These are phyloP conservation scores for Conistra vaccinii DNA, from an alignment of 2,888 invertebrate genomes.

Conservation along the genomic window DNA sequence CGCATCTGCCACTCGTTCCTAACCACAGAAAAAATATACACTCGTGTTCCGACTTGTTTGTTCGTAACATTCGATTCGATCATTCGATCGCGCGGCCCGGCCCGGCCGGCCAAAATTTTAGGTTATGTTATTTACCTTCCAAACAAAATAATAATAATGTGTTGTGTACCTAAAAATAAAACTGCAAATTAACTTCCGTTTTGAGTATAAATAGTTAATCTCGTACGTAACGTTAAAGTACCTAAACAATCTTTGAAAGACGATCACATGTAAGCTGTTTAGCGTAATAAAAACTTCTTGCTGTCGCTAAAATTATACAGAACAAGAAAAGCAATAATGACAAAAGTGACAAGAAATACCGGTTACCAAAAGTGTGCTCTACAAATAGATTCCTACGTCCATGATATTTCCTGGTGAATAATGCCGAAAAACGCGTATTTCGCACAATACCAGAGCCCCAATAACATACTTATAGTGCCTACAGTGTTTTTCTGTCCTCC, in stretches of 20 bases:
- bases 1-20: background rate
- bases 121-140: background rate
- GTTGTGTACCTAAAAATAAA: no score
- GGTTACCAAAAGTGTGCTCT: background rate
- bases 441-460: conserved; percentile 67
- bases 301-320: background rate
- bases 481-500: conserved; percentile 10
- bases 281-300: conserved; percentile 26
- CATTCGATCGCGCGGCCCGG: background rate
- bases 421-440: conserved; percentile 62
- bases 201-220: background rate
- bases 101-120: background rate
- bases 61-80: background rate
- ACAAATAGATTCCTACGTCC: background rate
- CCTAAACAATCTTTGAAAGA: background rate
- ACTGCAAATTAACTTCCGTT: background rate
- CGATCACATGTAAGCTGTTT: background rate
- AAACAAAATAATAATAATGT: conserved; percentile 11
- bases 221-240: background rate
- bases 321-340: conserved; percentile 9
- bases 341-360: conserved; percentile 11
- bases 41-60: no score
- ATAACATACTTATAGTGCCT: conserved; percentile 69
- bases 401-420: conserved; percentile 32
- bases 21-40: no score